phyloP scores from a whole-genome alignment of 2,888 invertebrate species.

The Oegoconia quadripuncta region DNA sequence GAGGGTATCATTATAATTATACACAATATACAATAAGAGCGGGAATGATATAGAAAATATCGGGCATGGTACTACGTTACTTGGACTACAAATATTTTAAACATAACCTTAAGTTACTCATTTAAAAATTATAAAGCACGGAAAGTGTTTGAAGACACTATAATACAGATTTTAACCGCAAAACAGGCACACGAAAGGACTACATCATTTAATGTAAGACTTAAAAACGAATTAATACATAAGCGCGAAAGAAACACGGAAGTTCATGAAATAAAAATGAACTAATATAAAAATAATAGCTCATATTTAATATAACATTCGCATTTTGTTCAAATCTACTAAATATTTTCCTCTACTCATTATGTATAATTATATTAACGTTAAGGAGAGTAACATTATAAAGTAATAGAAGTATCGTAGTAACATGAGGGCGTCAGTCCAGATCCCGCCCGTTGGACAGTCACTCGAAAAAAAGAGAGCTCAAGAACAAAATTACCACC shows the following conservation, averaged over 20 bases:
- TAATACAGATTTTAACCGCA: no score
- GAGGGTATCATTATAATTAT: conserved; percentile 64
- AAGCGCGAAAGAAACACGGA: no score
- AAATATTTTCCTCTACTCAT: background rate
- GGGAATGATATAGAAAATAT: conserved; percentile 63
- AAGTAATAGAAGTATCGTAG: conserved; percentile 35
- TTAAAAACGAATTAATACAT: no score
- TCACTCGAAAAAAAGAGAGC: conserved; percentile 46
- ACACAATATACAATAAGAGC: conserved; percentile 55
- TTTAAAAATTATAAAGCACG: conserved; percentile 7
- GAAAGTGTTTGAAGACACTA: conserved; percentile 1
- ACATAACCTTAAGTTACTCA: conserved; percentile 10
- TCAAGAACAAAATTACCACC: conserved; percentile 41
- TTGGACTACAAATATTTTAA: conserved; percentile 11
- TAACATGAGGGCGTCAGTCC: conserved; percentile 46
- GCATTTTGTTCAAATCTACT: background rate
- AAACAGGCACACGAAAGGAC: no score
- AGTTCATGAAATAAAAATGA: background rate
- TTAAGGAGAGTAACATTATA: background rate
- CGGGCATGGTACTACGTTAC: conserved; percentile 52
- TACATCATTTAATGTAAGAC: no score
- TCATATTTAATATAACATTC: background rate
- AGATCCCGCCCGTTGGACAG: conserved; percentile 51
- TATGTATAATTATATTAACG: background rate
- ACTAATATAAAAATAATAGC: background rate